Conservation (phyloP, 2,888 invertebrate species). For the Rhingia campestris region DNA sequence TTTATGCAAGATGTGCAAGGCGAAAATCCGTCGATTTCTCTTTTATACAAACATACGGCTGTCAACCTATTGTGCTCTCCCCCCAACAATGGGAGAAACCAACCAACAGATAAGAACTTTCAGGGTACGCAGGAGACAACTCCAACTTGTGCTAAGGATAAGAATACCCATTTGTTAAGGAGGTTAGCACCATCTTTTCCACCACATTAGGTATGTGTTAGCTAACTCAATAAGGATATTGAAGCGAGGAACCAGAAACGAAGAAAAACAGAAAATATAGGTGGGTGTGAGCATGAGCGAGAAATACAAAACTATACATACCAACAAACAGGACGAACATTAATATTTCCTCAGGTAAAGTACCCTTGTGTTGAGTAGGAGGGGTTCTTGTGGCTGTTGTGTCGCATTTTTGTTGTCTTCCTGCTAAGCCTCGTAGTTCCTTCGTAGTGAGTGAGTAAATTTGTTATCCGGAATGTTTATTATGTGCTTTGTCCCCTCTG, state of each 20-base stretch:
- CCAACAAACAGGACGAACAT: conserved; percentile 24
- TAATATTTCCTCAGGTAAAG: conserved; percentile 54
- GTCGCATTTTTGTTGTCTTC: background rate
- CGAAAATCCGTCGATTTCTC: conserved; percentile 35
- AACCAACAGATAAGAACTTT: too few species aligned
- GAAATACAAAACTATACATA: background rate
- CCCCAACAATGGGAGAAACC: too few species aligned
- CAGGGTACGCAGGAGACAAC: background rate
- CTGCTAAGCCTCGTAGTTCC: background rate
- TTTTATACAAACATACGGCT: too few species aligned
- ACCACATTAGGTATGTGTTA: conserved; percentile 39
- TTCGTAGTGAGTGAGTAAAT: conserved; percentile 19
- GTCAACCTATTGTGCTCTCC: too few species aligned
- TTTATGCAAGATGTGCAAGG: conserved; percentile 61
- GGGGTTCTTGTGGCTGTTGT: too few species aligned
- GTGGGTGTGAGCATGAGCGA: background rate
- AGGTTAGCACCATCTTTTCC: conserved; percentile 54
- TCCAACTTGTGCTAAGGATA: conserved; percentile 52
- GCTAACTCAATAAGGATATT: conserved; percentile 37
- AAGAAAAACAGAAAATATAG: conserved; percentile 9
- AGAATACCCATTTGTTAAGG: conserved; percentile 52
- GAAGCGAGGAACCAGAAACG: conserved; percentile 10
- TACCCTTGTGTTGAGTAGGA: conserved; percentile 14
- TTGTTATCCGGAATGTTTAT: conserved; percentile 41
- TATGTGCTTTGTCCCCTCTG: conserved; percentile 17